A percentile compares a stretch with the other conserved stretches of the same genome.
phyloP scores from a whole-genome alignment of 2,888 invertebrate genomes.

The Ichneumoninae sp. region DNA sequence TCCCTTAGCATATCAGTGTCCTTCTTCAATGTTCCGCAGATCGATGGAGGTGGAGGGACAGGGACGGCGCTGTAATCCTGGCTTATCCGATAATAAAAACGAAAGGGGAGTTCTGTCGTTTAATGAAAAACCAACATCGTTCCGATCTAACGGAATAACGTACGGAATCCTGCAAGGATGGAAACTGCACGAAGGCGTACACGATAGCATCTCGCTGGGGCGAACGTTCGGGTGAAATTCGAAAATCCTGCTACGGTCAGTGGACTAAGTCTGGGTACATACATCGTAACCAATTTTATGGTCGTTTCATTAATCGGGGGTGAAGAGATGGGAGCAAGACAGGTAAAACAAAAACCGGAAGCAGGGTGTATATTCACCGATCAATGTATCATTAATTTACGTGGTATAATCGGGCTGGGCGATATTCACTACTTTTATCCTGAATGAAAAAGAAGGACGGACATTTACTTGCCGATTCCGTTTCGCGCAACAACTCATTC shows the following conservation, averaged over 20 bases:
- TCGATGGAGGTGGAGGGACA: not conserved
- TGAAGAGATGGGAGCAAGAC: no score
- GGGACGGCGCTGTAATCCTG: conserved; percentile 49
- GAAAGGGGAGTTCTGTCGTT: conserved; percentile 39
- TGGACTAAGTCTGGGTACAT: not conserved
- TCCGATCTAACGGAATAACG: conserved; percentile 26
- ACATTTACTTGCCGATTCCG: no score
- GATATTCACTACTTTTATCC: not conserved
- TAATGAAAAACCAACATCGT: conserved; percentile 65
- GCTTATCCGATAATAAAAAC: conserved; percentile 62
- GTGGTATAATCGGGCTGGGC: not conserved
- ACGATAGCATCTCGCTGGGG: not conserved
- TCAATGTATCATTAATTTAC: not conserved
- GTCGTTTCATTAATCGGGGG: no score
- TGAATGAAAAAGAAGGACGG: not conserved
- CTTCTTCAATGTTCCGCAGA: conserved; percentile 18
- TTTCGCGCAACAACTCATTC: no score
- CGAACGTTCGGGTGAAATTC: not conserved
- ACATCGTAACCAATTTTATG: no score
- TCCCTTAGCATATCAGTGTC: conserved; percentile 31
- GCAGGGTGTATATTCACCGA: not conserved
- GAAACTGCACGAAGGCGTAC: not conserved
- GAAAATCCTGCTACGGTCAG: not conserved
- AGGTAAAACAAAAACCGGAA: not conserved
- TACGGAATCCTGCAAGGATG: not conserved